These are phyloP conservation scores for Thamnophis elegans DNA, from an alignment of 2,797 vertebrate genomes.

Conservation along the genomic window DNA sequence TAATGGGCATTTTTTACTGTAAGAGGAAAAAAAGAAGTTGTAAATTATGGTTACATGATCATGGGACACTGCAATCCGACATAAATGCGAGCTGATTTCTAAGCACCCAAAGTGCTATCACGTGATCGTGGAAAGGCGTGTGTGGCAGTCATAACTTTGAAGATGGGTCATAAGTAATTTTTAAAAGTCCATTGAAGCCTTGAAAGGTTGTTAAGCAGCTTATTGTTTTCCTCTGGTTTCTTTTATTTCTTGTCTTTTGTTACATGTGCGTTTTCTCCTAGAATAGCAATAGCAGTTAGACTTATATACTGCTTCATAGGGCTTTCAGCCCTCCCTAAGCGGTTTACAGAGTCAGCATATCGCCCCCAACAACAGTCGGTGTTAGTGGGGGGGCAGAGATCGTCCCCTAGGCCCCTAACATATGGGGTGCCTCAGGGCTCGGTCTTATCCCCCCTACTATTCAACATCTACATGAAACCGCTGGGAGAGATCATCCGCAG, in stretches of 20 bases:
- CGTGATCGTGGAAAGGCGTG: accelerated
- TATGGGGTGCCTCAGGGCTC: no score
- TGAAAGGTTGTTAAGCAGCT: neutral
- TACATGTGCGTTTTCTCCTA: neutral
- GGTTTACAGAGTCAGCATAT: no score
- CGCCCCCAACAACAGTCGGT: no score
- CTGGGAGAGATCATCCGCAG: no score
- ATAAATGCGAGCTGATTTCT: neutral
- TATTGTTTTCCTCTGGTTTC: neutral
- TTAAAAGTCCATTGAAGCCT: neutral
- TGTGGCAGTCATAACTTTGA: neutral
- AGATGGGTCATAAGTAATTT: neutral
- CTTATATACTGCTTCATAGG: no score
- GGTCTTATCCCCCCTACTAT: no score
- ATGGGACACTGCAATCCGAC: neutral
- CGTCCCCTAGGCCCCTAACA: no score
- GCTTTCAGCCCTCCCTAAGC: no score
- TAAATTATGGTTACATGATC: neutral
- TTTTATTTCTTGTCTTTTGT: neutral
- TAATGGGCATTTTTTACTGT: neutral
- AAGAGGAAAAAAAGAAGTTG: neutral
- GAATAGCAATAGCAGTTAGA: no score
- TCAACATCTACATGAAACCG: no score
- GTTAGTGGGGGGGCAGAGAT: no score
- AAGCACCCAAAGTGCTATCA: neutral